Base-by-base conservation (phyloP, 2,797 vertebrate genomes). In the Danio aesculapii region DNA sequence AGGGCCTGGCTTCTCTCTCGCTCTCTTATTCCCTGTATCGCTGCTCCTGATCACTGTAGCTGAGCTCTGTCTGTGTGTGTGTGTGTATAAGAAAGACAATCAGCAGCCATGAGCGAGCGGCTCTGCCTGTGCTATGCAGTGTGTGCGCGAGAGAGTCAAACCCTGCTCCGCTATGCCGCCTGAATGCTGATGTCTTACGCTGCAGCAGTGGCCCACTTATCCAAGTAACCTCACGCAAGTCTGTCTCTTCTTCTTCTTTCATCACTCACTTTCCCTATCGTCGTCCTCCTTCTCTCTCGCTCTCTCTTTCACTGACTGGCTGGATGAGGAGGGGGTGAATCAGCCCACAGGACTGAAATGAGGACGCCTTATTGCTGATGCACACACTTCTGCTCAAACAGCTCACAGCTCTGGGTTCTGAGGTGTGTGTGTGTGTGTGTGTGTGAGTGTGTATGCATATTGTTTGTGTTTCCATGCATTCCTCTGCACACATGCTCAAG, bases 131-230 rank as follows among this genome's bases (percentile, higher is more conserved):
- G 67, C 67, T 16, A 1, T 53, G 67, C 47, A 61, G 82, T 44
- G 63, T 7, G 58, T 11, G 49, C n/a, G 71, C 14, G 71, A 47
- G 44, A 81, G 83, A 88, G 86, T 92, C 89, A 84, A 88, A 89
- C 84, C 87, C 88, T 84, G 89, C 86, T 55, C 69, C 69, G 81
- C 88, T 92, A 91, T 91, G 92, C 89, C 87, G 44, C 72, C 91
- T 88, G 94, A 95, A 94, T 95, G 93, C 93, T 94, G 92, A 95
- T 95, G 92, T 93, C 91, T 93, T 92, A 93, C 90, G 90, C 92
- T 94, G 93, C 93, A 93, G 94, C 92, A 92, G 86, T 93, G 92
- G 89, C 91, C 93, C 93, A 92, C 92, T 94, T 93, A 92, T 91
- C 91, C 92, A 89, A 91, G 90, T 92, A 92, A 93, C 92, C 92